These are phyloP conservation scores for Brotula barbata DNA, from an alignment of 2,797 vertebrate genomes.

Conservation along the genomic window DNA sequence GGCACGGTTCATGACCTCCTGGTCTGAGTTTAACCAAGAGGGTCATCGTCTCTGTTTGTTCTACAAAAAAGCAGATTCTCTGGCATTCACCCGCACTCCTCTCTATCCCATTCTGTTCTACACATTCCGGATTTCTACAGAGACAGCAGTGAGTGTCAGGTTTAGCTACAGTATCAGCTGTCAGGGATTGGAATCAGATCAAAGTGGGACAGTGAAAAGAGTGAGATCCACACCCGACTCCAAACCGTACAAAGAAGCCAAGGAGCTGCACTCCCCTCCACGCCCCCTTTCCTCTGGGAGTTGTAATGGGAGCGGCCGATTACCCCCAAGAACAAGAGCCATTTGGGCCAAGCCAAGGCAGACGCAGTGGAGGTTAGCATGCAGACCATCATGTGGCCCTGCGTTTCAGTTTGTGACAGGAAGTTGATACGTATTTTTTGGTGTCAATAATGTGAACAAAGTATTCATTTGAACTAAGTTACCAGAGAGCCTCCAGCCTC, in stretches of 20 bases:
- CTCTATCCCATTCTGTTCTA: slow-evolving; percentile 60
- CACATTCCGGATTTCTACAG: slow-evolving; percentile 62
- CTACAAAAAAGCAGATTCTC: slow-evolving; percentile 63
- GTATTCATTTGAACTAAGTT: no score
- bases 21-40: slow-evolving; percentile 54
- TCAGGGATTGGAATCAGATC: slow-evolving; percentile 74
- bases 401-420: background rate
- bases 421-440: no score
- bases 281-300: slow-evolving; percentile 59
- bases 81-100: slow-evolving; percentile 45
- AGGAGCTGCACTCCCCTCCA: no score
- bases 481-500: background rate
- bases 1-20: slow-evolving; percentile 49
- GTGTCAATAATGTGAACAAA: no score
- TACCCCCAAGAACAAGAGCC: slow-evolving; percentile 52
- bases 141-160: slow-evolving; percentile 64
- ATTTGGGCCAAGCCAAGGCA: slow-evolving; percentile 45
- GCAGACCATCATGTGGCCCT: slow-evolving; percentile 9
- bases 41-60: slow-evolving; percentile 58
- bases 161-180: slow-evolving; percentile 73
- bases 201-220: slow-evolving; percentile 77
- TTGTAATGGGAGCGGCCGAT: slow-evolving; percentile 70
- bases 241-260: slow-evolving; percentile 62
- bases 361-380: slow-evolving; percentile 22
- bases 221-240: slow-evolving; percentile 68